phyloP scores from a whole-genome alignment of 2,888 invertebrate genomes.

The Heterodera filipjevi region DNA sequence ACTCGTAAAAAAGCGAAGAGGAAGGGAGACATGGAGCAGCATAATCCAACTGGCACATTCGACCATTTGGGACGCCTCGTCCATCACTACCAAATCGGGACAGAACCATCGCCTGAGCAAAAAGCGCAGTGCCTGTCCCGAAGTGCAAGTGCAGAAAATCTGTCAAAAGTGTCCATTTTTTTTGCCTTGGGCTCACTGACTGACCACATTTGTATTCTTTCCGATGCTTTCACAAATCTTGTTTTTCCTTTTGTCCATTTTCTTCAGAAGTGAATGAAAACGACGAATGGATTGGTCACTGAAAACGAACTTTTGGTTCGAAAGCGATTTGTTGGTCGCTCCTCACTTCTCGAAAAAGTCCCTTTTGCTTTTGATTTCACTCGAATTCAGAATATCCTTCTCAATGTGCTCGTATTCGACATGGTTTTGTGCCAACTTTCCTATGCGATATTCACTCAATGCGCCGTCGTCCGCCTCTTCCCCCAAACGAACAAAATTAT shows the following conservation, averaged over 20 bases:
- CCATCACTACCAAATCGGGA: slow-evolving; percentile 46
- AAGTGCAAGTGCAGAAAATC: slow-evolving; percentile 33
- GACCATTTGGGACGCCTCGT: slow-evolving; percentile 46
- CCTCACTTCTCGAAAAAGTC: not conserved
- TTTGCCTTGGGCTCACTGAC: not conserved
- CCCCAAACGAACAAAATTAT: slow-evolving; percentile 1
- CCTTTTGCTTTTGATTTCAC: not conserved
- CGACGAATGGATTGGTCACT: not conserved
- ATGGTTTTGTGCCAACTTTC: slow-evolving; percentile 6
- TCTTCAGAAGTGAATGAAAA: not conserved
- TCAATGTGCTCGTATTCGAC: not conserved
- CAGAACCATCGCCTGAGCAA: slow-evolving; percentile 30
- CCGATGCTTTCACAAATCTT: not conserved
- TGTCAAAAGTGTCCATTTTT: not conserved
- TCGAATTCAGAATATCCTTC: slow-evolving; percentile 3
- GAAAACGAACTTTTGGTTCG: not conserved
- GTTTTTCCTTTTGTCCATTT: not conserved
- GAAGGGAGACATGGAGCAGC: slow-evolving; percentile 35
- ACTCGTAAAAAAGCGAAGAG: not conserved
- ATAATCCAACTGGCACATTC: slow-evolving; percentile 44
- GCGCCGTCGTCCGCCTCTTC: not conserved
- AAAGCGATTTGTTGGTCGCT: not conserved
- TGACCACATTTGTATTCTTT: not conserved
- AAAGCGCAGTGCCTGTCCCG: slow-evolving; percentile 29
- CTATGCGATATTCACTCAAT: not conserved